Evolutionary conservation across 2,888 invertebrate genomes (phyloP).

Genomic region (Yponomeuta evonymella): DNA sequence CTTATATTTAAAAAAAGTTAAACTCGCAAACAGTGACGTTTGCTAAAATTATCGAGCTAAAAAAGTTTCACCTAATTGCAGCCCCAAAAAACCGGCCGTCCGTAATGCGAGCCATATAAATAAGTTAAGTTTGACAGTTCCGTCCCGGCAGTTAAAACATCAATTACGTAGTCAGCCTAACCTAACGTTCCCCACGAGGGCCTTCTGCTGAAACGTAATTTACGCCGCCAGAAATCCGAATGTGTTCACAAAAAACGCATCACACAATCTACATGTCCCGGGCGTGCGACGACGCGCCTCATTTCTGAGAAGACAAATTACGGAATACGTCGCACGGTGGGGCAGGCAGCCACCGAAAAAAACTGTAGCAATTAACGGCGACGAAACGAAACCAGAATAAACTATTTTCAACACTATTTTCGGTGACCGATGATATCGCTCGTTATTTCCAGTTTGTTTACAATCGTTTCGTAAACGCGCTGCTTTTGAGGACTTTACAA

Average conservation of each 20-base stretch:
- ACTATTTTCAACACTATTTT: conserved; percentile 50
- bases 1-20: neutral
- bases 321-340: conserved; percentile 51
- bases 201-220: conserved; percentile 69
- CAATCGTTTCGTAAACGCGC: conserved; percentile 48
- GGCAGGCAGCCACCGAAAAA: conserved; percentile 31
- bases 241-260: conserved; percentile 47
- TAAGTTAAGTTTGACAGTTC: conserved; percentile 67
- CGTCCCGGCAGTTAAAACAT: conserved; percentile 69
- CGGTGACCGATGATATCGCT: conserved; percentile 57
- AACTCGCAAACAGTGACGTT: neutral
- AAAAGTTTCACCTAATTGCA: neutral
- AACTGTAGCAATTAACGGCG: conserved; percentile 71
- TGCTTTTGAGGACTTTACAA: conserved; percentile 37
- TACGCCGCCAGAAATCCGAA: conserved; percentile 64
- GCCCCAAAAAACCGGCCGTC: neutral
- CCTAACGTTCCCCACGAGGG: conserved; percentile 70
- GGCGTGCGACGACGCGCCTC: conserved; percentile 73
- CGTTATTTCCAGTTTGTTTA: conserved; percentile 60
- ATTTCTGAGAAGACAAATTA: conserved; percentile 76
- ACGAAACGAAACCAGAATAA: conserved; percentile 52
- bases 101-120: conserved; percentile 28
- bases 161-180: conserved; percentile 70
- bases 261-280: conserved; percentile 60
- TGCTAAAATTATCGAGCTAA: neutral